Conservation (phyloP, 2,888 invertebrate genomes). For the Eucriotettix oculatus region DNA sequence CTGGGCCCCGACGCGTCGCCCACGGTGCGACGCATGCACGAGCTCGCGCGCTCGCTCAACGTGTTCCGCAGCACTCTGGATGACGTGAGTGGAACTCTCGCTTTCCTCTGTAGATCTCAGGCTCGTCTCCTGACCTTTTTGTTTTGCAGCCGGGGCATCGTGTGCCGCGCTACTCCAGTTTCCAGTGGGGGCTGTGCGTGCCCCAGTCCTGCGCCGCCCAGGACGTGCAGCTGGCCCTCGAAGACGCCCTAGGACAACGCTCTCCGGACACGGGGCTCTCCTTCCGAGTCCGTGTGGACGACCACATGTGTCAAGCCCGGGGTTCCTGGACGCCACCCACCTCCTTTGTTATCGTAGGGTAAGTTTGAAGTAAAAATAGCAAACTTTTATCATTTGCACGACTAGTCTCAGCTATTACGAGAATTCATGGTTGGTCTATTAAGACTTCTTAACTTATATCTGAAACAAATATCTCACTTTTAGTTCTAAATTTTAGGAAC, state of each 20-base stretch:
- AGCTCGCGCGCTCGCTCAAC: constrained; percentile 35
- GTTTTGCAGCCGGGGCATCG: background rate
- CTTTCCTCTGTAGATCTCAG: too few species aligned
- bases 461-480: too few species aligned
- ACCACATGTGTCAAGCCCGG: background rate
- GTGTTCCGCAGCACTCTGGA: constrained; percentile 44
- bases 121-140: too few species aligned
- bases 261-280: background rate
- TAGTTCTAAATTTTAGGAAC: too few species aligned
- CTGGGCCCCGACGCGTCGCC: constrained; percentile 28
- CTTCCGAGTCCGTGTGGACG: background rate
- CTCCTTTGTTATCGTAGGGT: background rate
- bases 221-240: background rate
- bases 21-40: constrained; percentile 28
- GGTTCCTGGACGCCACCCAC: background rate
- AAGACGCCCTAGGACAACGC: background rate
- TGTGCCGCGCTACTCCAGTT: background rate
- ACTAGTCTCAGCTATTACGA: too few species aligned
- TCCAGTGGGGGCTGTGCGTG: background rate
- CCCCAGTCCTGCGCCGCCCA: background rate
- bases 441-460: too few species aligned
- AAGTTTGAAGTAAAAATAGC: background rate
- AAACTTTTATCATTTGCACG: too few species aligned
- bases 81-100: constrained; percentile 37
- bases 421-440: too few species aligned